phyloP scores from a whole-genome alignment of 2,113 vertebrate genomes.

The Recurvirostra avosetta region DNA sequence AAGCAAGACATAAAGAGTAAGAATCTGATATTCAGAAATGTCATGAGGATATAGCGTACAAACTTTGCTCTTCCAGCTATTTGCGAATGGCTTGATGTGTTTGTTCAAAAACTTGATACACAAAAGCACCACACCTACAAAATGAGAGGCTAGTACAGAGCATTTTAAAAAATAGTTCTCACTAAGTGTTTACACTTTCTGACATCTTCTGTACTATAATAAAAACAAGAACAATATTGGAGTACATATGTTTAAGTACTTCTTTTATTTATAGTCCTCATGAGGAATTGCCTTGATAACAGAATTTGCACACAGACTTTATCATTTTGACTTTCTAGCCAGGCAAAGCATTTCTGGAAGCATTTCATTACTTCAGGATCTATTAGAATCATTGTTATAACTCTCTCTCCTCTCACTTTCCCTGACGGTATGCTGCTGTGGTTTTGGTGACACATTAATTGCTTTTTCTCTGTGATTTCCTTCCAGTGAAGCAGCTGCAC shows the following conservation, averaged over 20 bases:
- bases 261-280: background rate
- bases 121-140: background rate
- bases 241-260: background rate
- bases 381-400: background rate
- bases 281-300: background rate
- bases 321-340: background rate
- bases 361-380: conserved; percentile 21
- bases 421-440: background rate
- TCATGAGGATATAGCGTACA: background rate
- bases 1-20: background rate
- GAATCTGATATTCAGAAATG: background rate
- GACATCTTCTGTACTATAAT: background rate
- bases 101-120: background rate
- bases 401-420: background rate
- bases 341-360: conserved; percentile 7
- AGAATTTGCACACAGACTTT: background rate
- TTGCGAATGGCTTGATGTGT: background rate
- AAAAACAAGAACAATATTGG: background rate
- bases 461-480: background rate
- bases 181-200: background rate
- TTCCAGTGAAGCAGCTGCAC: background rate
- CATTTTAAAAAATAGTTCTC: background rate
- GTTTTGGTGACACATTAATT: conserved; percentile 1
- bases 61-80: background rate
- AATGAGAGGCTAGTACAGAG: background rate